Base-by-base conservation (phyloP, 2,888 invertebrate genomes). In the Dynastes grantii region DNA sequence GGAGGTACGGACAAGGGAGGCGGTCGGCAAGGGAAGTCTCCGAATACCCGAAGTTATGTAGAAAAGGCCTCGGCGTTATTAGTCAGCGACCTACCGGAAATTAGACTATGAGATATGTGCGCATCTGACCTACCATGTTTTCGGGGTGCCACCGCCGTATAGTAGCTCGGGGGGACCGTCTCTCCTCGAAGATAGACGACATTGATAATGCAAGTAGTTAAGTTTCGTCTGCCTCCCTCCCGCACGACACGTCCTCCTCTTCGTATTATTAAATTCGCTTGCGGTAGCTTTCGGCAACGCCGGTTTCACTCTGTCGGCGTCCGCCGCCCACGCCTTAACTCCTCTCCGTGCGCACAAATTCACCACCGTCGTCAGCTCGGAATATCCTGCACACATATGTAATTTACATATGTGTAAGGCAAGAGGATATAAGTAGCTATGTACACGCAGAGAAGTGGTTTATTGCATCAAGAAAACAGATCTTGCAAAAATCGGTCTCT, bases 81-180 rank as follows among this genome's bases (percentile, higher is more conserved):
- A 85, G 85, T 85, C 84, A 84, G 83, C 82, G 83, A 83, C 84
- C 83, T 82, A 81, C 85, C 85, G 85, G 85, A 85, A 85, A 85
- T 85, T 85, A 85, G 84, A 85, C 83, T 83, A 82, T 84, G 84
- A 85, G 84, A 85, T 85, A 85, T 85, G 85, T 84, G 84, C 81
- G 82, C 80, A 80, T 81, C 80, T 82, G 82, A 81, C 82, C 82
- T 83, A 58, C 82, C 82, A 82, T 82, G 83, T 83, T 83, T 83
- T 83, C 83, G 82, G 80, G 78, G 27, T 58, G 55, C 22, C 55
- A 22, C 8, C 22, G 22, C 32, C 32, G 2, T 37, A 37, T 37
- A 37, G 32, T 58, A 45, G 45, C 45, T 45, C 45, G 45, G 45
- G 45, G 45, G 9, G 8, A 45, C 45, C 45, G 45, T 45, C 45